Evolutionary conservation across 1,140 invertebrate genomes (phyloP), one percentile per base, ranked within the genome.

Genomic region (Aphelenchoides besseyi): DNA sequence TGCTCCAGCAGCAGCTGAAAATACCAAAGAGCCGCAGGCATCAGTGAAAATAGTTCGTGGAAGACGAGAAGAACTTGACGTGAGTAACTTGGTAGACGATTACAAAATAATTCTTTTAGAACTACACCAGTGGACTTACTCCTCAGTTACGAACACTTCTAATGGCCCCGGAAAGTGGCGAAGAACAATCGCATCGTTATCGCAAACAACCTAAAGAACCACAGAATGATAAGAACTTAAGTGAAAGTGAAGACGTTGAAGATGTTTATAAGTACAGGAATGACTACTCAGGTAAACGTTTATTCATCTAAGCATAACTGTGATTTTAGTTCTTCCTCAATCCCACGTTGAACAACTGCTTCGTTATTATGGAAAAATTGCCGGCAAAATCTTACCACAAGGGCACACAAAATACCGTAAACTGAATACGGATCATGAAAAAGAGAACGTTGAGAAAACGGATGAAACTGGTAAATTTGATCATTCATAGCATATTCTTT

Each of bases 291-390:
- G 55, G 55, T 59, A 23, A 59, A 8, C 55, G 23, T 59, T 59
- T 18, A 23, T 59, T 33, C 55, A 33, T 18, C 23, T 8, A 59
- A 8, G 5, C 18, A 59, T 8, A 33, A 28, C 5, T 33, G 5
- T 59, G 12, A 59, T 59, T 59, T 59, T 33, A 59, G 55, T 5
- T 16, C 5, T 59, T 28, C 55, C 55, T 8, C 55, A 59, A 59
- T 5, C 55, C 18, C 55, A 59, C 18, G 5, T 59, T 33, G 55
- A 59, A 8, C 55, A 59, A 23, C 18, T 59, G 55, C 18, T 59
- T 8, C 5, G 55, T 8, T 59, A 59, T 23, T 59, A 59, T 33
- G 55, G 55, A 33, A 59, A 59, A 33, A 59, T 59, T 8, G 55
- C 55, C 55, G 55, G 55, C 5, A 59, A 59, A 33, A 5, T 59